Conservation (phyloP, 2,888 invertebrate genomes). For the Esperia sulphurella region DNA sequence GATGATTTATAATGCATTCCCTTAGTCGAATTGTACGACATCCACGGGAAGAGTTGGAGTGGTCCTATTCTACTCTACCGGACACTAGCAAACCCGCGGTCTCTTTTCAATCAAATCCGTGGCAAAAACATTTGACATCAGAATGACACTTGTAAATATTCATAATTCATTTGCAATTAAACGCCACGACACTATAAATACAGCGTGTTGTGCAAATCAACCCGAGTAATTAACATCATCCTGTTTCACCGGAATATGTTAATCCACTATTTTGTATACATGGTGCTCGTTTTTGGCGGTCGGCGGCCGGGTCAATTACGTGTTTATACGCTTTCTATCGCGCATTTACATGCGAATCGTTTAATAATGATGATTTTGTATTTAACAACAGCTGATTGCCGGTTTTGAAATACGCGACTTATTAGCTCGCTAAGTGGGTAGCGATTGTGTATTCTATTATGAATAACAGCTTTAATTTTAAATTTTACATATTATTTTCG, state of each 20-base stretch:
- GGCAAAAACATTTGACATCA: slow-evolving; percentile 24
- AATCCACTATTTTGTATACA: slow-evolving; percentile 4
- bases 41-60: too few species aligned
- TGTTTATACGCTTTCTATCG: neutral
- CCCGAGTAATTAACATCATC: slow-evolving; percentile 27
- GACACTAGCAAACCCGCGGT: too few species aligned
- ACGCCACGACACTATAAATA: slow-evolving; percentile 24
- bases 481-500: too few species aligned
- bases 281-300: neutral
- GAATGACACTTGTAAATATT: slow-evolving; percentile 57
- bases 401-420: too few species aligned
- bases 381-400: too few species aligned
- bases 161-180: slow-evolving; percentile 70
- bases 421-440: too few species aligned
- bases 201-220: slow-evolving; percentile 32
- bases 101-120: slow-evolving; percentile 15
- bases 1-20: too few species aligned
- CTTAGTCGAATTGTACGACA: too few species aligned
- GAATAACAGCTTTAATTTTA: too few species aligned
- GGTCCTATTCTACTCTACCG: too few species aligned
- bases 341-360: neutral
- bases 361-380: too few species aligned
- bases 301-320: neutral
- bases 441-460: too few species aligned
- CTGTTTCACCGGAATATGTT: slow-evolving; percentile 14